Percentiles rank a stretch among this genome's conserved stretches.
These are phyloP conservation scores for Diuraphis noxia DNA, from an alignment of 1,140 invertebrate species.

Conservation along the genomic window DNA sequence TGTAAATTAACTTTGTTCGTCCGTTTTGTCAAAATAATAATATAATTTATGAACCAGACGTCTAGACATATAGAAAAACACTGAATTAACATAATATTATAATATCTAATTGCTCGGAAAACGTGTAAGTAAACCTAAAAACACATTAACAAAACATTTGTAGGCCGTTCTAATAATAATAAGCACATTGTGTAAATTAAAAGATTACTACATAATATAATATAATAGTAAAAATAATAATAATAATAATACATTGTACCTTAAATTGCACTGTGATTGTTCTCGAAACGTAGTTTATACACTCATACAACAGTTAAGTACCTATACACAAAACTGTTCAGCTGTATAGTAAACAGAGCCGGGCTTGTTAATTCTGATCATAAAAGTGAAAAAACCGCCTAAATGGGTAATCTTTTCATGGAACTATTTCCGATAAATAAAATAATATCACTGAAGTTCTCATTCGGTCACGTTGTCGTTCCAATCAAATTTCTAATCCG, in stretches of 20 bases:
- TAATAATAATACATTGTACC: neutral
- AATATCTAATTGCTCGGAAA: neutral
- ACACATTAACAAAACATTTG: neutral
- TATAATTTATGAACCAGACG: neutral
- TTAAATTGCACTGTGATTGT: neutral
- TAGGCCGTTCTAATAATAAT: neutral
- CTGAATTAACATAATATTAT: neutral
- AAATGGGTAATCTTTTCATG: neutral
- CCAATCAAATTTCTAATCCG: neutral
- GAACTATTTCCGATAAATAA: neutral
- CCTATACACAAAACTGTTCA: neutral
- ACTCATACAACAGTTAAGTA: too few relatives aligned
- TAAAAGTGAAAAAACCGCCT: neutral
- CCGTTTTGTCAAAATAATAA: neutral
- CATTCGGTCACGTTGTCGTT: neutral
- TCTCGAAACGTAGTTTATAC: neutral
- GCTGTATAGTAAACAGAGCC: too few relatives aligned
- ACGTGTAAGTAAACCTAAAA: neutral
- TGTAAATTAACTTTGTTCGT: neutral
- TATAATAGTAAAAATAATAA: too few relatives aligned
- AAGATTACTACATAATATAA: neutral
- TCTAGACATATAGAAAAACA: neutral
- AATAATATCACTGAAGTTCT: neutral
- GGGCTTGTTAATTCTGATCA: neutral
- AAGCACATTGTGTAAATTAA: neutral